A percentile compares a stretch with the other conserved stretches of the same genome.
Conservation (phyloP, 2,797 vertebrate species). For the Balearica regulorum region DNA sequence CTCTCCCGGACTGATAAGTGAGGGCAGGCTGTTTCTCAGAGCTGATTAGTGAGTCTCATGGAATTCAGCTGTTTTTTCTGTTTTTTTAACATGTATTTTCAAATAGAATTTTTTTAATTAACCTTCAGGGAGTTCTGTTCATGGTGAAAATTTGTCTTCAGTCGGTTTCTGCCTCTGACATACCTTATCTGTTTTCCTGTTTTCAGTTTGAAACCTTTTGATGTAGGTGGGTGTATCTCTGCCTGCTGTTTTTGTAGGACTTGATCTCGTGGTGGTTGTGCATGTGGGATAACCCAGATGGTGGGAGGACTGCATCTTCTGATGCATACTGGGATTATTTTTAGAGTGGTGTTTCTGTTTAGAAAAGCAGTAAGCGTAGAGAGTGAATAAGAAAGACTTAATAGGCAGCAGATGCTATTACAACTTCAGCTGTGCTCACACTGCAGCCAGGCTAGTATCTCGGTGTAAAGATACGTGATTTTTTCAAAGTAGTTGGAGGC, state of each 20-base stretch:
- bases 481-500: neutral
- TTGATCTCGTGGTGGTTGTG: neutral
- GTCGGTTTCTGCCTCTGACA: neutral
- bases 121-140: neutral
- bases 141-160: neutral
- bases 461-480: neutral
- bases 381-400: neutral
- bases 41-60: neutral
- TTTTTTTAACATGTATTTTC: neutral
- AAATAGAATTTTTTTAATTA: neutral
- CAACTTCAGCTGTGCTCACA: neutral
- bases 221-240: neutral
- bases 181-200: constrained; percentile 17
- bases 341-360: neutral
- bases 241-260: neutral
- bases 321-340: neutral
- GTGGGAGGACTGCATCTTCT: constrained; percentile 13
- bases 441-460: neutral
- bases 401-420: neutral
- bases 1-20: neutral
- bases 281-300: neutral
- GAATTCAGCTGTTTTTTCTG: neutral
- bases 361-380: neutral
- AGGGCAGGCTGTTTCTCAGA: neutral
- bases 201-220: neutral